Conservation (phyloP, 2,797 vertebrate genomes). For the Gallinago solitaria region DNA sequence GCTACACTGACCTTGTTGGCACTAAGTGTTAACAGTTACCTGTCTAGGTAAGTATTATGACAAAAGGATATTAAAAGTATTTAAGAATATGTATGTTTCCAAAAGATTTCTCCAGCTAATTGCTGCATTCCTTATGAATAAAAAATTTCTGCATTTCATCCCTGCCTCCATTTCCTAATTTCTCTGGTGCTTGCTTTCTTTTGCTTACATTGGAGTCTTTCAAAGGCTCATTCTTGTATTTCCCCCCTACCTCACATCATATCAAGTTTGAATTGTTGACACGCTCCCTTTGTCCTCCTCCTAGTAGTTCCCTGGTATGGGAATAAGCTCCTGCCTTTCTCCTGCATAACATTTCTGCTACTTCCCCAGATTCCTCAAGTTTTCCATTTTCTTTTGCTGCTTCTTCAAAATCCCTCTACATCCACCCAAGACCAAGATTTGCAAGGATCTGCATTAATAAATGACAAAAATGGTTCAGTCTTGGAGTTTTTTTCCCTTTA, state of each 20-base stretch:
- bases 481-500: neutral
- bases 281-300: neutral
- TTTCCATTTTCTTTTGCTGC: neutral
- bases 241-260: fast-evolving
- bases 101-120: neutral
- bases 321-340: neutral
- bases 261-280: neutral
- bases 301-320: neutral
- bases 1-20: neutral
- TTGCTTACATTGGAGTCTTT: neutral
- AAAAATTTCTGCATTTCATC: neutral
- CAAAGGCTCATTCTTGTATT: neutral
- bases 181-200: neutral
- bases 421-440: neutral
- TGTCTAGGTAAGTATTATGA: neutral
- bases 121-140: neutral
- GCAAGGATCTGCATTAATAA: neutral
- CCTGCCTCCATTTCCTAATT: neutral
- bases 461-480: neutral
- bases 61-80: neutral
- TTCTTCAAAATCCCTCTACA: neutral
- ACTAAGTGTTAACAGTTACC: neutral
- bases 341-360: neutral
- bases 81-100: neutral
- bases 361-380: neutral